Evolutionary conservation across 2,797 vertebrate species (phyloP), one percentile per base, ranked within the genome.

Genomic region (Rhynchonycteris naso): DNA sequence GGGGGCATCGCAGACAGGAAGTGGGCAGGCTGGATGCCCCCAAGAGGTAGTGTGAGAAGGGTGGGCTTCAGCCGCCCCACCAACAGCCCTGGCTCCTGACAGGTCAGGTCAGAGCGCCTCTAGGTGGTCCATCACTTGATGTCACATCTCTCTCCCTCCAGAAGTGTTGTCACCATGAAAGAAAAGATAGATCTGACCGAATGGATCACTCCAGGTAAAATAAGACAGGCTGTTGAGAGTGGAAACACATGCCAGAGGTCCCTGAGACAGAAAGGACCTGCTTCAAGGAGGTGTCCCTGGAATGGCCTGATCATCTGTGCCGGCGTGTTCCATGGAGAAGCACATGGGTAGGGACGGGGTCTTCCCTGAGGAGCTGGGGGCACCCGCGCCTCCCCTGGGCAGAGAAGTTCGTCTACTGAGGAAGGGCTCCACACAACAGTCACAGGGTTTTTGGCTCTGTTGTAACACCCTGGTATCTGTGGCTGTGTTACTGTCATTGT

Each of bases 341-440:
- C 6, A 15, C 19, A 4, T 0, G 7, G 82, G 65, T 0, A 0
- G 79, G 76, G 54, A 28, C 30, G 21, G 22, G 80, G 28, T 50
- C 38, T 50, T 52, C 69, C 19, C 74, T 12, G 24, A 35, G 26
- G 21, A 30, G 30, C 61, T 8, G 47, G 66, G 76, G 66, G 35
- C 3, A 4, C 22, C 3, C 0, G 52, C 0, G 5, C 30, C 81
- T n/a, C 58, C 22, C 11, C 59, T 24, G 16, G 0, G 7, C 35
- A n/a, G 12, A 52, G 16, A 16, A 12, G 75, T 14, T n/a, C 61
- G 24, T 38, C 30, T 14, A 6, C 52, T 14, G 56, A 80, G 75
- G n/a, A 68, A 81, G 43, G 38, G 47, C 69, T 56, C 59, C 22
- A 1, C 3, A 75, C 5, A 15, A 6, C 69, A 83, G 79, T 2